Evolutionary conservation across 2,888 invertebrate species (phyloP), one percentile per base, ranked within the genome.

Genomic region (Esperia sulphurella): DNA sequence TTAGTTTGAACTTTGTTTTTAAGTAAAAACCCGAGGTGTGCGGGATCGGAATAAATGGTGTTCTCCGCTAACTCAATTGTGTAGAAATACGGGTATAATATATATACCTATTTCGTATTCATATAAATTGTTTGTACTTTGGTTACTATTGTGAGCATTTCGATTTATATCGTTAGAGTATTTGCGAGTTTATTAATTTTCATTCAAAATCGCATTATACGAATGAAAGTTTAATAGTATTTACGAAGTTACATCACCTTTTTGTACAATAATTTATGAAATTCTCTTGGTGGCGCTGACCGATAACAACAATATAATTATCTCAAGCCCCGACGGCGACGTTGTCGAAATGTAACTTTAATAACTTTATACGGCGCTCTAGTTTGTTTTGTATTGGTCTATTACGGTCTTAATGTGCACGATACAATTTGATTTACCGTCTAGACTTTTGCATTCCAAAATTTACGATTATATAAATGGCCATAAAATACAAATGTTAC

Each of bases 341-440:
- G 21, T 74, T 71, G 71, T 70, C 71, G 71, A 85, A 85, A 87
- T 84, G 84, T 78, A 71, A 84, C 83, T 87, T 87, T 87, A 84
- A 87, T 86, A 68, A 80, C 85, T 87, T 85, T 75, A 81, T 75
- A 79, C 81, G 79, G 71, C 76, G 71, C 65, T 65, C 73, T 74
- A 77, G 75, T 77, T 79, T 75, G 78, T 74, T 74, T 21, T 67
- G 71, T 73, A 78, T 78, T 72, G 72, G 75, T 71, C 68, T 75
- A 76, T 81, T 77, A 75, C 65, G 69, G 68, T 65, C 70, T 69
- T 64, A 66, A 69, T 68, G 66, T 71, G 66, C 72, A 70, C 65
- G 65, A 69, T 68, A 68, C 58, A 55, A 58, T 71, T 69, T 84
- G 80, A 85, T 85, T 83, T 83, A 85, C 64, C 52, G 56, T 53